These are phyloP conservation scores for Caenorhabditis remanei DNA, from an alignment of 1,140 invertebrate genomes.

Conservation along the genomic window DNA sequence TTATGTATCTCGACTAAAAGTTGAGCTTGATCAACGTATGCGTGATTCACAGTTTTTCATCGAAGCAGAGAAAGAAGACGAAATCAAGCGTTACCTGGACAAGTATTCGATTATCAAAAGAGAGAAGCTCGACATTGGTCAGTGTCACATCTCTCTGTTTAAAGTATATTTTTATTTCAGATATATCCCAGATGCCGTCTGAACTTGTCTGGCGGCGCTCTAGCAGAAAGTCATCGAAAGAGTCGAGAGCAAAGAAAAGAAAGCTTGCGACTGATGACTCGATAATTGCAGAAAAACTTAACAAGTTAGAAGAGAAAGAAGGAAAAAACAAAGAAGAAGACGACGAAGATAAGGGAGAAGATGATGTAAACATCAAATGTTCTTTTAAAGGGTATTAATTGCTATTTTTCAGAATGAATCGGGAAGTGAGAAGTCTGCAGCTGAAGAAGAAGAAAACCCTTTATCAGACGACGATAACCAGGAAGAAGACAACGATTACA, in stretches of 20 bases:
- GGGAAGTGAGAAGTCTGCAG: slow-evolving; percentile 63
- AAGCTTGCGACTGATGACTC: slow-evolving; percentile 42
- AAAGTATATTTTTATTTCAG: slow-evolving; percentile 5
- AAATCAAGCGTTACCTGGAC: slow-evolving; percentile 55
- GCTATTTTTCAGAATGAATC: slow-evolving; percentile 49
- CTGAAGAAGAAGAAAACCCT: slow-evolving; percentile 67
- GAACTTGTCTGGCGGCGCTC: slow-evolving; percentile 52
- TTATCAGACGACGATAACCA: slow-evolving; percentile 72
- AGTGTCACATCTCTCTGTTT: not conserved
- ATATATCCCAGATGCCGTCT: slow-evolving; percentile 55
- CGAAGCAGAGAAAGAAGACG: slow-evolving; percentile 44
- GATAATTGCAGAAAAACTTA: slow-evolving; percentile 30
- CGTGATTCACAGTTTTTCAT: slow-evolving; percentile 51
- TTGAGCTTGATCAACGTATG: slow-evolving; percentile 50
- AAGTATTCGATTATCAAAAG: slow-evolving; percentile 42
- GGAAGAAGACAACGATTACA: slow-evolving; percentile 79
- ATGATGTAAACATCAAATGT: slow-evolving; percentile 9
- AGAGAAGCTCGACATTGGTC: slow-evolving; percentile 44
- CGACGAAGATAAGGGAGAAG: slow-evolving; percentile 29
- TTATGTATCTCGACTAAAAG: slow-evolving; percentile 51
- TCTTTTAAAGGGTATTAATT: not conserved
- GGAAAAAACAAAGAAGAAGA: slow-evolving; percentile 33
- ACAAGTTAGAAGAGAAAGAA: slow-evolving; percentile 59
- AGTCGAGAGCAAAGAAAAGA: not conserved
- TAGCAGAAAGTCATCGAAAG: not conserved